Conservation (phyloP, 2,888 invertebrate genomes). For the Melanostoma mellinum region DNA sequence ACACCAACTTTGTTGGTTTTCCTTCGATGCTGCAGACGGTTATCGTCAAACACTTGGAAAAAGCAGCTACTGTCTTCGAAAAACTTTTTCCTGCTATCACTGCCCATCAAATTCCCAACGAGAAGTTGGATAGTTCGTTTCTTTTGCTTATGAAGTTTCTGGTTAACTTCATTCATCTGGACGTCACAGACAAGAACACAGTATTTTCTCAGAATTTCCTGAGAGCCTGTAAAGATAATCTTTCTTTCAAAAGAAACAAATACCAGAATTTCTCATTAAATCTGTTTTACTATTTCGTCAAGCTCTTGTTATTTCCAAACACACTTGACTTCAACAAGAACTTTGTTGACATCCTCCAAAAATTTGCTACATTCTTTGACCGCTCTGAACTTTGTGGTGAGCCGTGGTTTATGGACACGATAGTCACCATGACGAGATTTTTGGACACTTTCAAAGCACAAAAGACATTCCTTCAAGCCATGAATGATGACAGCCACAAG, state of each 20-base stretch:
- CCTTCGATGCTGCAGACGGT: conserved; percentile 43
- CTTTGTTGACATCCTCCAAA: conserved; percentile 74
- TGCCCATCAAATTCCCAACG: conserved; percentile 9
- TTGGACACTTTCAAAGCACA: conserved; percentile 46
- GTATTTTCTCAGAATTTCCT: conserved; percentile 69
- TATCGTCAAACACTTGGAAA: conserved; percentile 34
- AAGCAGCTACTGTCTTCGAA: conserved; percentile 28
- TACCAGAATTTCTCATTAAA: conserved; percentile 74
- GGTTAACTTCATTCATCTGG: conserved; percentile 35
- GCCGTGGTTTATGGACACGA: conserved; percentile 77
- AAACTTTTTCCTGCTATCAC: conserved; percentile 35
- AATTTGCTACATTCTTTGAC: conserved; percentile 76
- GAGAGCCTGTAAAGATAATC: conserved; percentile 74
- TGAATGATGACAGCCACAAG: conserved; percentile 72
- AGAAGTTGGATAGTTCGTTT: neutral
- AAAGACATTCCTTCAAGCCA: conserved; percentile 20
- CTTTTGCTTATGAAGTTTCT: conserved; percentile 36
- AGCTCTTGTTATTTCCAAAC: conserved; percentile 74
- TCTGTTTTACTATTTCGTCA: conserved; percentile 77
- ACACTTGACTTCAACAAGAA: conserved; percentile 69
- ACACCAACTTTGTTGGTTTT: conserved; percentile 46
- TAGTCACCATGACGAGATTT: conserved; percentile 53
- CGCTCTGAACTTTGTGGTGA: conserved; percentile 72
- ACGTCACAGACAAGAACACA: conserved; percentile 44
- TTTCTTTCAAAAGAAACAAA: conserved; percentile 73